These are phyloP conservation scores for Amphipyra berbera DNA, from an alignment of 2,888 invertebrate species.

Conservation along the genomic window DNA sequence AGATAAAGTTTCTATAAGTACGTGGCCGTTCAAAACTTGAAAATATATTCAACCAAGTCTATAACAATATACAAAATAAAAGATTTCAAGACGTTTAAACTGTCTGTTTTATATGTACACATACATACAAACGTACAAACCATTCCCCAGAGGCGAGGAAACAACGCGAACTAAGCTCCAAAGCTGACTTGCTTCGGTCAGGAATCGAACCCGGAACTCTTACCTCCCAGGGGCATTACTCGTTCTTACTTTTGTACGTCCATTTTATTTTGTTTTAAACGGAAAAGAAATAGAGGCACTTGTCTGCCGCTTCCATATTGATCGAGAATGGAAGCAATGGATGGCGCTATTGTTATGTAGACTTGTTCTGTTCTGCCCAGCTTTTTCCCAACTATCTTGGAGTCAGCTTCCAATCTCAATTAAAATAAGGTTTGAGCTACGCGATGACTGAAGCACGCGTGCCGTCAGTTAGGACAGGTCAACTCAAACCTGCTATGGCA, in stretches of 20 bases:
- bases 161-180: conserved; percentile 61
- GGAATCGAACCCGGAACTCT: conserved; percentile 63
- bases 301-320: conserved; percentile 33
- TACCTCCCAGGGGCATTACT: conserved; percentile 59
- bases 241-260: conserved; percentile 51
- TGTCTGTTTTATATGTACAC: conserved; percentile 53
- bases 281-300: conserved; percentile 43
- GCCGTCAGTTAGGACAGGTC: no score
- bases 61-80: conserved; percentile 34
- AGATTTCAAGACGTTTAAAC: conserved; percentile 47
- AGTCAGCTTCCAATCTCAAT: no score
- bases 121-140: conserved; percentile 43
- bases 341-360: no score
- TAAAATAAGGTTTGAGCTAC: no score
- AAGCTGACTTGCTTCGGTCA: conserved; percentile 61
- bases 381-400: no score
- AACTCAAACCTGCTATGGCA: no score
- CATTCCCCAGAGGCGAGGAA: conserved; percentile 49
- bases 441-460: no score
- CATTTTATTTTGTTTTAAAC: conserved; percentile 61
- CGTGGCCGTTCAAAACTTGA: neutral
- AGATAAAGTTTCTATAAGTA: no score
- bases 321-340: conserved; percentile 22
- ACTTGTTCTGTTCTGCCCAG: no score
- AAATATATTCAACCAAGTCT: neutral